A percentile compares a stretch with the other conserved stretches of the same genome.
Conservation (phyloP, 2,888 invertebrate species). For the Oligia fasciuncula region DNA sequence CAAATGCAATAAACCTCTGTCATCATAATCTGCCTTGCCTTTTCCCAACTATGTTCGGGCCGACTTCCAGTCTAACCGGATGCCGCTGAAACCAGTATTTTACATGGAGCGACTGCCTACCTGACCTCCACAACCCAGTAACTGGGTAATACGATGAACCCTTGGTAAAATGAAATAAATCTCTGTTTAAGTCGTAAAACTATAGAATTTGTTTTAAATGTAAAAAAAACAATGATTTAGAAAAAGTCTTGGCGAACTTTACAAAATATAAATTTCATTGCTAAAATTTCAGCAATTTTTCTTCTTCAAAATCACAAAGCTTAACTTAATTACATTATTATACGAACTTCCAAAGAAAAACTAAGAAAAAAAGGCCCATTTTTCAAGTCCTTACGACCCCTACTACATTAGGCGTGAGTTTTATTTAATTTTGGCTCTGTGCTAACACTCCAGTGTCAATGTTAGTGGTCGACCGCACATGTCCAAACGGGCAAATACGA, state of each 20-base stretch:
- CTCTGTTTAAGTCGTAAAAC: no score
- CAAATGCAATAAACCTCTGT: no score
- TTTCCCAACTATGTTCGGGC: no score
- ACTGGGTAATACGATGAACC: no score
- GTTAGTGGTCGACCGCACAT: constrained; percentile 84
- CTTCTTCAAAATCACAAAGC: not conserved
- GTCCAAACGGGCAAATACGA: constrained; percentile 85
- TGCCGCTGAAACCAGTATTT: no score
- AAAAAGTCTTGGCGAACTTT: fast-evolving
- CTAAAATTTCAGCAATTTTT: not conserved
- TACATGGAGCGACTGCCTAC: no score
- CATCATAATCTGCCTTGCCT: no score
- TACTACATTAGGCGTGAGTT: constrained; percentile 83
- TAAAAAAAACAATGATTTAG: not conserved
- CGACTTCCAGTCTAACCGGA: no score
- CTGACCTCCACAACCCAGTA: no score
- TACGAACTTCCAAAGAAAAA: constrained; percentile 26
- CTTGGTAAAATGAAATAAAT: no score
- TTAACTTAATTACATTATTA: constrained; percentile 14
- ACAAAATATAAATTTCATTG: not conserved
- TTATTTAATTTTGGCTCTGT: constrained; percentile 88
- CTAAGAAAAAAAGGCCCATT: constrained; percentile 7
- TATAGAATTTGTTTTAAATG: no score
- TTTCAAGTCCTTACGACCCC: constrained; percentile 65
- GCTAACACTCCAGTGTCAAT: constrained; percentile 85